These are phyloP conservation scores for Caracal caracal DNA, from an alignment of 2,113 vertebrate species.

Conservation along the genomic window DNA sequence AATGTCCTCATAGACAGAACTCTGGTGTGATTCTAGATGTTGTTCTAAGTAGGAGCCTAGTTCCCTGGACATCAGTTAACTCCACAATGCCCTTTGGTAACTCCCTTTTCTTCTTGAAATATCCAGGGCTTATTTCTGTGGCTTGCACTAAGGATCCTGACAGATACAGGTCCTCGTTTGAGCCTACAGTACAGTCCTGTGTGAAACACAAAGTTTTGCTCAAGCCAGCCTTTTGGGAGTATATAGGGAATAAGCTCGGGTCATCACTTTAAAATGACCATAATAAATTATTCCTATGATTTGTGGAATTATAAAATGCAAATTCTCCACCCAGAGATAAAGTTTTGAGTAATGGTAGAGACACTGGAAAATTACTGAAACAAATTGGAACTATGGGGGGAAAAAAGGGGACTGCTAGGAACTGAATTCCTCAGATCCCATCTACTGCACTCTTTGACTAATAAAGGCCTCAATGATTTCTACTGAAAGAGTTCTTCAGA, in stretches of 20 bases:
- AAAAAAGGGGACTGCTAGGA: neutral
- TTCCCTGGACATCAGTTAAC: neutral
- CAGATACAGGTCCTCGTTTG: neutral
- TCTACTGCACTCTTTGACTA: neutral
- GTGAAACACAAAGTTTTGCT: neutral
- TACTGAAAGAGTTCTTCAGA: neutral
- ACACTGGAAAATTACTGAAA: neutral
- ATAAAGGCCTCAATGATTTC: neutral
- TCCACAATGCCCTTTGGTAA: neutral
- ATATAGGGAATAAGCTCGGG: neutral
- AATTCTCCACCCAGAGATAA: neutral
- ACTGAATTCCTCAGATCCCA: neutral
- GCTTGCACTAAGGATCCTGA: neutral
- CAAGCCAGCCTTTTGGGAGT: neutral
- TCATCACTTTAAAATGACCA: neutral
- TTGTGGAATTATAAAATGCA: constrained; percentile 8
- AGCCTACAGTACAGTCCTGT: neutral
- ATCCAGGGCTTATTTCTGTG: neutral
- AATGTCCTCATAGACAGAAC: neutral
- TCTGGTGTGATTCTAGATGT: neutral
- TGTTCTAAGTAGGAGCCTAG: neutral
- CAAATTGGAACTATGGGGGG: neutral
- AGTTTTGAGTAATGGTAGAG: neutral
- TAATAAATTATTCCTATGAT: neutral
- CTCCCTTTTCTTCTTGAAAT: neutral